phyloP scores from a whole-genome alignment of 1,140 invertebrate genomes.

The Drosophila novamexicana region DNA sequence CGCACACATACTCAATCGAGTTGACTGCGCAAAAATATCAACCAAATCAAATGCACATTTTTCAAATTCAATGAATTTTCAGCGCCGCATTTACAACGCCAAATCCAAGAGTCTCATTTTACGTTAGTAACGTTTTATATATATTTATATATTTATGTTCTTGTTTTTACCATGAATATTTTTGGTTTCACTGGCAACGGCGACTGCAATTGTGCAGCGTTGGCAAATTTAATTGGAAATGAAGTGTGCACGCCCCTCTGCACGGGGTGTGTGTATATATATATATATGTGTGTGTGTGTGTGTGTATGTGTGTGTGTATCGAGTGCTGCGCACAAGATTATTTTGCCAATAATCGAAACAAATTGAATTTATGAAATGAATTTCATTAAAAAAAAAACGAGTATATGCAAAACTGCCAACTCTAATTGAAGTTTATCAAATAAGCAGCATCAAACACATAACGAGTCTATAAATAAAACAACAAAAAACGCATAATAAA shows the following conservation, averaged over 20 bases:
- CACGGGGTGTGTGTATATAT: conserved; percentile 11
- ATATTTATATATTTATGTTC: conserved; percentile 51
- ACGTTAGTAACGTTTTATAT: conserved; percentile 39
- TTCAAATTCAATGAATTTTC: conserved; percentile 80
- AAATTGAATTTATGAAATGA: conserved; percentile 83
- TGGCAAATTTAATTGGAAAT: conserved; percentile 80
- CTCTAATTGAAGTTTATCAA: conserved; percentile 74
- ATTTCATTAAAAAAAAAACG: conserved; percentile 65
- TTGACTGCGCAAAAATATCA: conserved; percentile 61
- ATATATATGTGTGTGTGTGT: conserved; percentile 19
- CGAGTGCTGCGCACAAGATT: conserved; percentile 64
- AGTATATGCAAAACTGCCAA: conserved; percentile 63
- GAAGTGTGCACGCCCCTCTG: conserved; percentile 55
- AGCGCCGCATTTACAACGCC: conserved; percentile 51
- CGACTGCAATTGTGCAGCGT: conserved; percentile 65
- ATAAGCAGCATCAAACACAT: conserved; percentile 47
- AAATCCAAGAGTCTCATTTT: conserved; percentile 30
- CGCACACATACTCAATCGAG: conserved; percentile 11
- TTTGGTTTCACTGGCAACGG: conserved; percentile 43
- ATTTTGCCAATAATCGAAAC: conserved; percentile 81
- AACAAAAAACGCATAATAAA: conserved; percentile 1
- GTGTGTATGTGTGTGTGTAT: conserved; percentile 20
- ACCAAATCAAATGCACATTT: conserved; percentile 80
- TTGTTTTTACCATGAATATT: conserved; percentile 40
- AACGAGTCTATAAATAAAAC: conserved; percentile 21